A percentile compares a stretch with the other conserved stretches of the same genome.
These are phyloP conservation scores for Drosophila teissieri DNA, from an alignment of 1,140 invertebrate species.

Conservation along the genomic window DNA sequence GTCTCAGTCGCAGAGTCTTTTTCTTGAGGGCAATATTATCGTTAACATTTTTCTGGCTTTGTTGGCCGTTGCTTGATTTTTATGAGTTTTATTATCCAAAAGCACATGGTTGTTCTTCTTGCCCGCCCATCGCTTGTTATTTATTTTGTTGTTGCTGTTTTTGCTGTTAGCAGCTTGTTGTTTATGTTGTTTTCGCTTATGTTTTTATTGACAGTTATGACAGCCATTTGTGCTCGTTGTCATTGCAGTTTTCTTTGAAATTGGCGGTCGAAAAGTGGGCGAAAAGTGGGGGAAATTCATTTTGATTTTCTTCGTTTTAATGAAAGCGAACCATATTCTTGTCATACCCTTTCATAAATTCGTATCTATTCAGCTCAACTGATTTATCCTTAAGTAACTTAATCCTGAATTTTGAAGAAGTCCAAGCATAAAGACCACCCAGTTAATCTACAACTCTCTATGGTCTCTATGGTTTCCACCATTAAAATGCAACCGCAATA, in stretches of 20 bases:
- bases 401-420: too few species aligned
- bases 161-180: slow-evolving; percentile 8
- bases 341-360: too few species aligned
- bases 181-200: slow-evolving; percentile 29
- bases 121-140: slow-evolving; percentile 6
- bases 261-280: background rate
- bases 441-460: background rate
- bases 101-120: slow-evolving; percentile 25
- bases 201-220: slow-evolving; percentile 33
- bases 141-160: background rate
- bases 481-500: slow-evolving; percentile 12
- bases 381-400: background rate
- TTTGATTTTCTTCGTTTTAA: background rate
- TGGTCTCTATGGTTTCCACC: background rate
- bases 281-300: background rate
- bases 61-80: slow-evolving; percentile 29
- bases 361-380: background rate
- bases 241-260: slow-evolving; percentile 17
- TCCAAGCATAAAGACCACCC: background rate
- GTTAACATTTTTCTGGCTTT: slow-evolving; percentile 24
- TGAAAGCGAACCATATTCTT: background rate
- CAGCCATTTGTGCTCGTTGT: slow-evolving; percentile 29
- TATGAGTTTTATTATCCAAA: slow-evolving; percentile 33
- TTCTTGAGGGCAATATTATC: slow-evolving; percentile 9
- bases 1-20: background rate